These are phyloP conservation scores for Aleiodes alternator DNA, from an alignment of 2,888 invertebrate genomes.

Conservation along the genomic window DNA sequence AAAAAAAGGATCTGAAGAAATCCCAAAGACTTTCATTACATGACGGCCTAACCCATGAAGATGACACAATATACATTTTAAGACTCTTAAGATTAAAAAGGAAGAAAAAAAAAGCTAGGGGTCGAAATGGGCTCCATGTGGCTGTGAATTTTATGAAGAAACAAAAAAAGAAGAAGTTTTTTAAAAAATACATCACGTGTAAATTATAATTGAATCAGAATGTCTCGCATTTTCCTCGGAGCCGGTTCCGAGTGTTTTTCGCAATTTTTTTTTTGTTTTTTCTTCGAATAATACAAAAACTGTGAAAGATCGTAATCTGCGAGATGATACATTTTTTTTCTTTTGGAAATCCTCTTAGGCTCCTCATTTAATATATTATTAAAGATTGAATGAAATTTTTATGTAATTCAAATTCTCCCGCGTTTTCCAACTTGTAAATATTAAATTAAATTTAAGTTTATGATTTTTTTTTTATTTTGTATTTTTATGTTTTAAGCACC, in stretches of 20 bases:
- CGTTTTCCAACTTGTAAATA: constrained; percentile 2
- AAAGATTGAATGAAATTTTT: not conserved
- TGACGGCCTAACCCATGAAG: constrained; percentile 4
- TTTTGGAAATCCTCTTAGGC: not conserved
- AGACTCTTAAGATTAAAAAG: constrained; percentile 35
- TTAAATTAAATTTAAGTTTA: constrained; percentile 2
- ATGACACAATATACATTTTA: constrained; percentile 3
- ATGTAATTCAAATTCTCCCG: too few species aligned
- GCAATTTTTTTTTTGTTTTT: not conserved
- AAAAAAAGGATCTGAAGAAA: constrained; percentile 41
- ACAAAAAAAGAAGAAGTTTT: constrained; percentile 47
- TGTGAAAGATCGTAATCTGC: constrained; percentile 22
- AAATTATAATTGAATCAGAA: constrained; percentile 61
- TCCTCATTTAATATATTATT: constrained; percentile 16
- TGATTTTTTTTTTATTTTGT: constrained; percentile 17
- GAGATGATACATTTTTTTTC: constrained; percentile 15
- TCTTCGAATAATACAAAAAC: not conserved
- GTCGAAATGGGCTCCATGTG: constrained; percentile 69
- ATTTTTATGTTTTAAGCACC: constrained; percentile 28
- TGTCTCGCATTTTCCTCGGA: constrained; percentile 24
- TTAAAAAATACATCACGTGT: constrained; percentile 58
- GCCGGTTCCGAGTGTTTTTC: constrained; percentile 29
- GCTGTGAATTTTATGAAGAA: constrained; percentile 73
- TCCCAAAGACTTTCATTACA: constrained; percentile 41
- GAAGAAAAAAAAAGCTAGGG: constrained; percentile 65